phyloP scores from a whole-genome alignment of 2,888 invertebrate genomes.

The Luffia ferchaultella region DNA sequence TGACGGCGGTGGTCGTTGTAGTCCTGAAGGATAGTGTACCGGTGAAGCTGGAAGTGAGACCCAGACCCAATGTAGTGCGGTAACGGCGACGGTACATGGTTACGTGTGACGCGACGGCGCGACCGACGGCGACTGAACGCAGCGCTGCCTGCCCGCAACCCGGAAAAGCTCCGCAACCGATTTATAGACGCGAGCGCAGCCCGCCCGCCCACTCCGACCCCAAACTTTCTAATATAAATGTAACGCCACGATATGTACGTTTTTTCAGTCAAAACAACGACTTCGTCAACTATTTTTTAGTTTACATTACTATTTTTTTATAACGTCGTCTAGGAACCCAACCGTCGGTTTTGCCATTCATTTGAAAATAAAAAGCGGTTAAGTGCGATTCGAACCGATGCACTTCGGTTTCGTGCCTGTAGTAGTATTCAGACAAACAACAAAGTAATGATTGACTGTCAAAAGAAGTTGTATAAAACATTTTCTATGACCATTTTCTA shows the following conservation, averaged over 20 bases:
- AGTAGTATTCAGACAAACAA: too few relatives aligned
- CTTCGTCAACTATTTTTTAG: too few relatives aligned
- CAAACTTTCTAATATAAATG: not conserved
- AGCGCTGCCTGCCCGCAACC: conserved; percentile 33
- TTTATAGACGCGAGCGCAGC: not conserved
- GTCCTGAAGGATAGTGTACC: conserved; percentile 49
- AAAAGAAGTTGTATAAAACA: too few relatives aligned
- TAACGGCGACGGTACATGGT: conserved; percentile 54
- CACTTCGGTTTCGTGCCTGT: too few relatives aligned
- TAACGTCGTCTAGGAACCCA: too few relatives aligned
- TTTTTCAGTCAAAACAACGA: too few relatives aligned
- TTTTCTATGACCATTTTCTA: too few relatives aligned
- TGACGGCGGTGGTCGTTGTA: conserved; percentile 25
- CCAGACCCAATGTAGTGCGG: conserved; percentile 53
- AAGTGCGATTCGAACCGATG: too few relatives aligned
- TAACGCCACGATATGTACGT: not conserved
- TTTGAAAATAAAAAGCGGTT: not conserved
- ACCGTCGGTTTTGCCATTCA: not conserved
- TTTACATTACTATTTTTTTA: too few relatives aligned
- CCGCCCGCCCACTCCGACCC: not conserved
- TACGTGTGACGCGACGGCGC: conserved; percentile 26
- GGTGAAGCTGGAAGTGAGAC: conserved; percentile 46
- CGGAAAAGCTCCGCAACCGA: conserved; percentile 37
- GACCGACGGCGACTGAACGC: conserved; percentile 34
- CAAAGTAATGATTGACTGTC: too few relatives aligned